These are phyloP conservation scores for Gasterosteus aculeatus DNA, from an alignment of 2,113 vertebrate genomes.

Conservation along the genomic window DNA sequence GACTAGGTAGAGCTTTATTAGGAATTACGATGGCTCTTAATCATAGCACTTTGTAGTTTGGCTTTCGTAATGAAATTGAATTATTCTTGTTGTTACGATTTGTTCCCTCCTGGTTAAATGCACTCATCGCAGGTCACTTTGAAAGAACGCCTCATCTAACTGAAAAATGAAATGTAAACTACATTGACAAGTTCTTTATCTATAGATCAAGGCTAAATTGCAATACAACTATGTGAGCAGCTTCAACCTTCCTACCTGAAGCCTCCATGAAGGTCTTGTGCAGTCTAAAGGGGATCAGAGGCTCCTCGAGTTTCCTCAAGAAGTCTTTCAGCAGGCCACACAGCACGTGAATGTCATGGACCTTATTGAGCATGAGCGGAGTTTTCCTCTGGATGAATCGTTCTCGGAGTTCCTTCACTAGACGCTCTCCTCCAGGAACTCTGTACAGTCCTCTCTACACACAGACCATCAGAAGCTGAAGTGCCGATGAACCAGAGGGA, in stretches of 20 bases:
- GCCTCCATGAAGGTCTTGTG: conserved; percentile 84
- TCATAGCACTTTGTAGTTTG: too few species aligned
- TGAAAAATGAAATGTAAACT: too few species aligned
- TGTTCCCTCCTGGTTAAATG: too few species aligned
- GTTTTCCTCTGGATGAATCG: conserved; percentile 76
- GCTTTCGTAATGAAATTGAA: too few species aligned
- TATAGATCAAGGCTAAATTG: background rate
- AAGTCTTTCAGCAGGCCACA: conserved; percentile 90
- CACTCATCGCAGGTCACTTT: too few species aligned
- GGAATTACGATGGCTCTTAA: too few species aligned
- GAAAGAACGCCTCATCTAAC: too few species aligned
- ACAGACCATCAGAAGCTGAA: background rate
- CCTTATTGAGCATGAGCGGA: conserved; percentile 53
- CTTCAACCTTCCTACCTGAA: conserved; percentile 63
- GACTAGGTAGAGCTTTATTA: too few species aligned
- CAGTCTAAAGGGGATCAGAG: conserved; percentile 86
- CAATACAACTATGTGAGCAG: background rate
- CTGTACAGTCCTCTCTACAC: conserved; percentile 86
- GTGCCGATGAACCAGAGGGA: background rate
- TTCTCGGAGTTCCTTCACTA: conserved; percentile 83
- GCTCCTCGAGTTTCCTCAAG: conserved; percentile 86
- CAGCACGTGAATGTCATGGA: conserved; percentile 85
- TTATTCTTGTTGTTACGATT: too few species aligned
- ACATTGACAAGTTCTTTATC: too few species aligned
- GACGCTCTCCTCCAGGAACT: conserved; percentile 81